phyloP scores from a whole-genome alignment of 1,140 invertebrate genomes.

The Chrysomallon squamiferum region DNA sequence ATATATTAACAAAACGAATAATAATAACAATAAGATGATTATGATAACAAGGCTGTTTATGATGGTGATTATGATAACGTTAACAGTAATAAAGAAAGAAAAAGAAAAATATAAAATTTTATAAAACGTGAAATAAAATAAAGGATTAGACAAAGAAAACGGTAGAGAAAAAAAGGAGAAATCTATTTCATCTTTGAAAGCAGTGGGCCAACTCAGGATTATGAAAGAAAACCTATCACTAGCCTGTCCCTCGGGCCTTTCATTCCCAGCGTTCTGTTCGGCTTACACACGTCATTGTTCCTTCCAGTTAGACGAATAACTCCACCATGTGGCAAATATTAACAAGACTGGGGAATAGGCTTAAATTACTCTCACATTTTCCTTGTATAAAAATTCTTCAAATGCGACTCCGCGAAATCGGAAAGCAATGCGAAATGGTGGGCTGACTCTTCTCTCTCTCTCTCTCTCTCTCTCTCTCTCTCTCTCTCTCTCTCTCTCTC shows the following conservation, averaged over 20 bases:
- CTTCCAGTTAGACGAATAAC: too few relatives aligned
- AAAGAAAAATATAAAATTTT: too few relatives aligned
- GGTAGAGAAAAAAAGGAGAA: too few relatives aligned
- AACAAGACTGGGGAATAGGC: slow-evolving; percentile 9
- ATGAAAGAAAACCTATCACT: background rate
- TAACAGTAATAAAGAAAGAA: too few relatives aligned
- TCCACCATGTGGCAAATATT: slow-evolving; percentile 5
- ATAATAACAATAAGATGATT: too few relatives aligned
- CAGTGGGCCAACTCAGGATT: too few relatives aligned
- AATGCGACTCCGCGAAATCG: slow-evolving; percentile 7
- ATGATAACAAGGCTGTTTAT: too few relatives aligned
- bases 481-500: too few relatives aligned
- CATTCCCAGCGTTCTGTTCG: background rate
- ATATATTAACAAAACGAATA: too few relatives aligned
- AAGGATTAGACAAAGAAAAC: background rate
- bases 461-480: background rate
- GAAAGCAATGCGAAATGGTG: background rate
- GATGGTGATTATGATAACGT: too few relatives aligned
- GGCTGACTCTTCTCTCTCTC: background rate
- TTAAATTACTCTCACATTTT: slow-evolving; percentile 13
- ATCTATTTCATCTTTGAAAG: too few relatives aligned
- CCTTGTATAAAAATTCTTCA: slow-evolving; percentile 1
- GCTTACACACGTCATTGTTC: background rate
- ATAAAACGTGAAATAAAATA: too few relatives aligned
- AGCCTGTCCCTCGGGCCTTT: slow-evolving; percentile 7